These are phyloP conservation scores for Phylloscopus whistleri DNA, from an alignment of 2,113 vertebrate species.

Conservation along the genomic window DNA sequence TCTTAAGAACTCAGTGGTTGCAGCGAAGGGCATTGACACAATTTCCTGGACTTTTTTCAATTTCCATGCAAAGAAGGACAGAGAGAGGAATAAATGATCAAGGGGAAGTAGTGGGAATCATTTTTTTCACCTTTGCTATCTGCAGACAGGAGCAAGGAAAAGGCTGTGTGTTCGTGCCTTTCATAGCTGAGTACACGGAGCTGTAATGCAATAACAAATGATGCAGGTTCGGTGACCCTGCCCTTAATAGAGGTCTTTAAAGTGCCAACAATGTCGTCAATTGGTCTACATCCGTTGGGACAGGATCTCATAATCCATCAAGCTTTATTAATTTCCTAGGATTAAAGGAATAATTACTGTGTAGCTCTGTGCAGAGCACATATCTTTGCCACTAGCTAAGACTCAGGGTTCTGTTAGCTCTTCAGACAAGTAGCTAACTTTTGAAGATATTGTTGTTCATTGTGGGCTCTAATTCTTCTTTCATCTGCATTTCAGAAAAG, in stretches of 20 bases:
- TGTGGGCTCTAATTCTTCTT: neutral
- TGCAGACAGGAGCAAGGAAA: neutral
- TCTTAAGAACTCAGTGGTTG: neutral
- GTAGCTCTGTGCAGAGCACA: neutral
- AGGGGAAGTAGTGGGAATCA: neutral
- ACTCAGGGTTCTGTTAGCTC: neutral
- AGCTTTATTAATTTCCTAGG: slow-evolving; percentile 45
- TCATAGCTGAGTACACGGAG: neutral
- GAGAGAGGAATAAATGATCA: neutral
- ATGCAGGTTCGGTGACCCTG: neutral
- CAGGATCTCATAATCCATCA: slow-evolving; percentile 39
- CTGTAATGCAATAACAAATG: neutral
- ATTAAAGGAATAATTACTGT: slow-evolving; percentile 11
- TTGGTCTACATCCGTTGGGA: neutral
- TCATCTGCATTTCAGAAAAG: neutral
- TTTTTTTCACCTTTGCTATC: neutral
- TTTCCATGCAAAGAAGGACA: neutral
- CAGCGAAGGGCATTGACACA: neutral
- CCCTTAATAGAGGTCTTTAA: slow-evolving; percentile 18
- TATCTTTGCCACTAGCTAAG: neutral
- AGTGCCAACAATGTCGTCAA: slow-evolving; percentile 13
- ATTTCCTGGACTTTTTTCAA: neutral
- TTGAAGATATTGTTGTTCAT: neutral
- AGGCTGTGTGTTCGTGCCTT: neutral
- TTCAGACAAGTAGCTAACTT: neutral